These are phyloP conservation scores for Sinocyclocheilus grahami DNA, from an alignment of 2,113 vertebrate species.

Conservation along the genomic window DNA sequence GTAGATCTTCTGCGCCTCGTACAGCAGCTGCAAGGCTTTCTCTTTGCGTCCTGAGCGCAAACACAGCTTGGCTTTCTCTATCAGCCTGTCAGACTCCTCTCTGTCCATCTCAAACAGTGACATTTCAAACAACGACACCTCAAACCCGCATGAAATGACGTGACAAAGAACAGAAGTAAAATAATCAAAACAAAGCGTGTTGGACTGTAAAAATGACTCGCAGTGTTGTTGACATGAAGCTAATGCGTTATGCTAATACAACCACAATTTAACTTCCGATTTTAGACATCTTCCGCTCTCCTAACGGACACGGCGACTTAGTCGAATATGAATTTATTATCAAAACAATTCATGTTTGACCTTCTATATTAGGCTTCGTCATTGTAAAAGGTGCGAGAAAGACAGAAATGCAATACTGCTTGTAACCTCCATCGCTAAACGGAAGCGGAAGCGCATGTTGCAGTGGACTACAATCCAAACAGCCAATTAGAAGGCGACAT, in stretches of 20 bases:
- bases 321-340: background rate
- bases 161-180: background rate
- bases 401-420: slow-evolving; percentile 42
- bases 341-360: slow-evolving; percentile 1
- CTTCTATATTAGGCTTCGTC: background rate
- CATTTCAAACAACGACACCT: slow-evolving; percentile 36
- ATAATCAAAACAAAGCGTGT: background rate
- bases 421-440: slow-evolving; percentile 47
- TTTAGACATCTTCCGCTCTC: background rate
- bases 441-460: slow-evolving; percentile 57
- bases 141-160: background rate
- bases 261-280: slow-evolving; percentile 3
- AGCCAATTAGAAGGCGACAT: slow-evolving; percentile 15
- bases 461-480: background rate
- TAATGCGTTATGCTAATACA: slow-evolving; percentile 9
- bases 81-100: slow-evolving; percentile 75
- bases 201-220: background rate
- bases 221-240: slow-evolving; percentile 25
- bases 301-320: background rate
- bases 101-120: slow-evolving; percentile 69
- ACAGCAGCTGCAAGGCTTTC: slow-evolving; percentile 75
- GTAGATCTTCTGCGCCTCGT: slow-evolving; percentile 77
- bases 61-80: slow-evolving; percentile 80
- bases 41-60: slow-evolving; percentile 77
- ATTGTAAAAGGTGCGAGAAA: slow-evolving; percentile 25